Base-by-base conservation (phyloP, 1,140 invertebrate genomes). In the Drosophila rhopaloa region DNA sequence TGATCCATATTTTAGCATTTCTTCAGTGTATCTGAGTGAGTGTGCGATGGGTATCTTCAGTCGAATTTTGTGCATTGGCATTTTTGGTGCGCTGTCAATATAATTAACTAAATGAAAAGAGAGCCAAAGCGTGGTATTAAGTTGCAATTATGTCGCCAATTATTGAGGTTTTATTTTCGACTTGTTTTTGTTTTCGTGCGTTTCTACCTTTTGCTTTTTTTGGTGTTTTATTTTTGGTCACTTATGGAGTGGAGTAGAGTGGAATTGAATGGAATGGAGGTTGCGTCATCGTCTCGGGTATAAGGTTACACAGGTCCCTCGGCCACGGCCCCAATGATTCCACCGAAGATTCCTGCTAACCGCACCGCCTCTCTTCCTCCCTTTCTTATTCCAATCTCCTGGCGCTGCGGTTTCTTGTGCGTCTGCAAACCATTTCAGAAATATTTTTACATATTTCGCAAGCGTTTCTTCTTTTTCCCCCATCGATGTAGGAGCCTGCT, bases 91-190 rank as follows among this genome's bases (percentile, higher is more conserved):
- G 74, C 76, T 67, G 75, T 78, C 75, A 68, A 88, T 88, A 88
- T 88, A 88, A 88, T 88, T 88, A 88, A 88, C 79, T 89, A 88
- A 88, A 88, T 80, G 84, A 88, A 89, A 59, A 88, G 81, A 75
- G 73, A 76, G 77, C 73, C 79, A 88, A 83, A 89, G 84, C 84
- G 76, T 88, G 84, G 83, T 88, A 89, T 88, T 89, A 88, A 88
- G 84, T 88, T 88, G 84, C 84, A 88, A 88, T 89, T 88, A 88
- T 88, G 83, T 89, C 83, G 83, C 83, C 83, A 88, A 88, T 88
- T 88, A 88, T 88, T 88, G 84, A 63, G 84, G 83, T 88, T 88
- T 88, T 88, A 88, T 88, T 88, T 88, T 80, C 67, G 63, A 79
- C 83, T 70, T 86, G 83, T 86, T 86, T 88, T 79, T 86, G 54